phyloP scores from a whole-genome alignment of 37 sponge, comb jelly and placozoan species.

The Chondrosia reniformis region DNA sequence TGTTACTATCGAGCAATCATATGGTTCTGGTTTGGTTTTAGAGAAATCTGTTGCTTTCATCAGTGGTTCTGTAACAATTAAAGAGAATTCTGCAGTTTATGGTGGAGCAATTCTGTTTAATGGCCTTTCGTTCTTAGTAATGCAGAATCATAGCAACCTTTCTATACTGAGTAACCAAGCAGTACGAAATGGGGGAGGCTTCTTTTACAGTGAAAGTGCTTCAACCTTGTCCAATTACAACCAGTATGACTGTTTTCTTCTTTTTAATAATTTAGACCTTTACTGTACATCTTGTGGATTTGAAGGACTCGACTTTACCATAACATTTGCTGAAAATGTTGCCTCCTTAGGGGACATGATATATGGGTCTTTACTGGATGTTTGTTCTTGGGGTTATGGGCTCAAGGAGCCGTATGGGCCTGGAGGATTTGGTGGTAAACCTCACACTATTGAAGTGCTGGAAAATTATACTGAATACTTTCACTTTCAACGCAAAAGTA shows the following conservation, averaged over 20 bases:
- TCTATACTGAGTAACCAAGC: background rate
- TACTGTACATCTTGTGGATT: background rate
- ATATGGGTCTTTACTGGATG: background rate
- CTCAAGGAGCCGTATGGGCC: slow-evolving; percentile 4
- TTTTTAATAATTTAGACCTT: background rate
- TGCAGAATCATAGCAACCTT: background rate
- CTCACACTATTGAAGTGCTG: background rate
- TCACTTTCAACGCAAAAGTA: background rate
- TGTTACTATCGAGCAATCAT: too few relatives aligned
- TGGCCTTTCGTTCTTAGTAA: slow-evolving; percentile 7
- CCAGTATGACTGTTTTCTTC: slow-evolving; percentile 15
- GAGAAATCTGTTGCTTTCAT: background rate
- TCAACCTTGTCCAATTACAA: too few relatives aligned
- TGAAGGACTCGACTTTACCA: background rate
- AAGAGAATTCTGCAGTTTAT: background rate
- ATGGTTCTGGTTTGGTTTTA: too few relatives aligned
- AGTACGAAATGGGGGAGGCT: background rate
- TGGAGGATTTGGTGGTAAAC: background rate
- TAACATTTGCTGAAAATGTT: background rate
- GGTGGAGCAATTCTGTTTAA: background rate
- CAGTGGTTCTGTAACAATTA: background rate
- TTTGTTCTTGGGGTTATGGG: background rate
- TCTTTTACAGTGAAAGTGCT: background rate
- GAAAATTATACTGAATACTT: background rate
- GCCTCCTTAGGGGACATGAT: background rate